Conservation (phyloP, 2,888 invertebrate species). For the Conomelus anceps region DNA sequence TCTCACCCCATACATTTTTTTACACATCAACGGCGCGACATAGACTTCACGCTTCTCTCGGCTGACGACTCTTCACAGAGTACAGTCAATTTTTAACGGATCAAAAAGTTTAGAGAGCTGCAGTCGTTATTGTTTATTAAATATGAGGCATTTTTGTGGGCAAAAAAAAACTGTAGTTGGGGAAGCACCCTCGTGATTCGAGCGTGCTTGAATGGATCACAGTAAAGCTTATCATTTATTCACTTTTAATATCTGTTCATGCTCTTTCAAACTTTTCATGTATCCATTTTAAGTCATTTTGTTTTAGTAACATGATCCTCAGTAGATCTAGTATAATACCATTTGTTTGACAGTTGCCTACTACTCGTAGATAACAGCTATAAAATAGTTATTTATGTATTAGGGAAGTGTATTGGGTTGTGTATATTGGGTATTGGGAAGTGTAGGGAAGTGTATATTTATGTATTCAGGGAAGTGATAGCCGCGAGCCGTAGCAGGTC, state of each 20-base stretch:
- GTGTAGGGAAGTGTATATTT: too few species aligned
- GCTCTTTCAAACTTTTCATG: too few species aligned
- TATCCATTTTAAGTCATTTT: too few species aligned
- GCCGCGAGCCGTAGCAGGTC: too few species aligned
- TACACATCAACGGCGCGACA: not conserved
- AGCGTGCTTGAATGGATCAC: not conserved
- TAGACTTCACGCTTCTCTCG: not conserved
- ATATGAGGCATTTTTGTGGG: not conserved
- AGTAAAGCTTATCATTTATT: not conserved
- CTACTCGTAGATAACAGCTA: too few species aligned
- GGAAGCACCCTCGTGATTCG: not conserved
- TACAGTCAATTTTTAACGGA: not conserved
- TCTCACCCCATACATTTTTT: not conserved
- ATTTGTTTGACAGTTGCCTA: too few species aligned
- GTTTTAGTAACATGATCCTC: too few species aligned
- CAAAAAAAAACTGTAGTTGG: not conserved
- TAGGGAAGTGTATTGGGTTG: too few species aligned
- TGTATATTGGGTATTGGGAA: too few species aligned
- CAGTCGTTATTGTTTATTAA: not conserved
- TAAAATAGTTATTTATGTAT: too few species aligned
- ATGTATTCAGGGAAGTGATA: too few species aligned
- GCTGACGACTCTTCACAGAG: not conserved
- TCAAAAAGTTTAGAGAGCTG: not conserved
- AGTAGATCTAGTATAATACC: too few species aligned
- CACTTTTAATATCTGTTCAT: not conserved